These are phyloP conservation scores for Mimumesa dahlbomi DNA, from an alignment of 2,888 invertebrate genomes.

Conservation along the genomic window DNA sequence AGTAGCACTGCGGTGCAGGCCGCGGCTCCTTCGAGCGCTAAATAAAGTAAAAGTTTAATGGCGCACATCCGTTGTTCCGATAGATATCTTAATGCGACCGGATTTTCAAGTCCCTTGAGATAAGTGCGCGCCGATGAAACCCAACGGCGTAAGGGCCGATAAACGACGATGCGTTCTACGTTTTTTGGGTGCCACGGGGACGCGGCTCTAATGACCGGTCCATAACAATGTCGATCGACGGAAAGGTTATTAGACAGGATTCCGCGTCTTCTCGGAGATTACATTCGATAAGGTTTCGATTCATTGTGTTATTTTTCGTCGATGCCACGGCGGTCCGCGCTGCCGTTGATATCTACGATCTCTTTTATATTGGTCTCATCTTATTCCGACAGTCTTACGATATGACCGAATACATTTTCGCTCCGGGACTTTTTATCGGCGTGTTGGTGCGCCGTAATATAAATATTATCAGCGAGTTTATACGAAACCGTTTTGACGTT, in stretches of 20 bases:
- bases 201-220: constrained; percentile 62
- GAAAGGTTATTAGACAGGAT: constrained; percentile 63
- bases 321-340: constrained; percentile 18
- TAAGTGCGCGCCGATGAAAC: constrained; percentile 71
- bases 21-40: constrained; percentile 66
- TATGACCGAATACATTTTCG: not conserved
- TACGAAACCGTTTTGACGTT: no score
- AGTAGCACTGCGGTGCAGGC: constrained; percentile 22
- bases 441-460: not conserved
- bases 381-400: not conserved
- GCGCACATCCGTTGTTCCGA: constrained; percentile 79
- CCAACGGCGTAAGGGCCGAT: constrained; percentile 61
- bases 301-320: constrained; percentile 56
- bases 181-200: constrained; percentile 51
- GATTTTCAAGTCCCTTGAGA: constrained; percentile 78
- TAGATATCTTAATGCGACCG: constrained; percentile 80
- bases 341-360: constrained; percentile 41
- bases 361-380: not conserved
- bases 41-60: constrained; percentile 79
- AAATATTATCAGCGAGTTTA: no score
- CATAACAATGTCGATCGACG: constrained; percentile 70
- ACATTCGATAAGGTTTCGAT: constrained; percentile 52
- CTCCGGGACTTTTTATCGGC: not conserved
- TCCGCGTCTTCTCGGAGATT: constrained; percentile 51
- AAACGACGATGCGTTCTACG: constrained; percentile 56